phyloP scores from a whole-genome alignment of 2,113 vertebrate genomes.

The Misgurnus mizolepis region DNA sequence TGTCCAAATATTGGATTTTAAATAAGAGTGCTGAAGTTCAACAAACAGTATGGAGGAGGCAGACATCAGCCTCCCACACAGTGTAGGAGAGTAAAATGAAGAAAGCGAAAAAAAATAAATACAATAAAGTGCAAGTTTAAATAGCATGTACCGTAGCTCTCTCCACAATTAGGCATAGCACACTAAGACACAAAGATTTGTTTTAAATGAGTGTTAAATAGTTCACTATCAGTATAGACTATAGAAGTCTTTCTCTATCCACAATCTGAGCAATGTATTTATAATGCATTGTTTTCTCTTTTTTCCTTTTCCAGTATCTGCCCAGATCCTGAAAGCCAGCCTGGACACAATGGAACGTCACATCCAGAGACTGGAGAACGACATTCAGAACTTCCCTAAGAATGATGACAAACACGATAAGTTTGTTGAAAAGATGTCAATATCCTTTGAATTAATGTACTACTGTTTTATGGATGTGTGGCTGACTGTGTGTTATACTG shows the following conservation, averaged over 20 bases:
- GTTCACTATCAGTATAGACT: not conserved
- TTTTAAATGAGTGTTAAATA: not conserved
- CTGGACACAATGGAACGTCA: constrained; percentile 88
- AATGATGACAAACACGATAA: constrained; percentile 85
- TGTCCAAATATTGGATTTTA: constrained; percentile 18
- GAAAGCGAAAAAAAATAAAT: not conserved
- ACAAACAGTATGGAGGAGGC: not conserved
- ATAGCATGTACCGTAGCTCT: not conserved
- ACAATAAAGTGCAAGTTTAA: not conserved
- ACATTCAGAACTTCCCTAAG: constrained; percentile 88
- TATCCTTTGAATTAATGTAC: constrained; percentile 86
- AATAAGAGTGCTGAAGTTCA: constrained; percentile 18
- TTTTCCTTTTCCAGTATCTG: constrained; percentile 81
- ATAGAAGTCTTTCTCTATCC: not conserved
- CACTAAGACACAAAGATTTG: not conserved
- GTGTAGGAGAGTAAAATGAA: not conserved
- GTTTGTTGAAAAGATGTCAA: constrained; percentile 96
- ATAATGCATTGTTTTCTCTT: constrained; percentile 21
- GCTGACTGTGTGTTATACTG: not conserved
- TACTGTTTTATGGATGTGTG: not conserved
- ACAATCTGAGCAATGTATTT: not conserved
- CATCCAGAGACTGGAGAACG: constrained; percentile 85
- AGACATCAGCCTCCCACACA: not conserved
- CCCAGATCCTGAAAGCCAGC: constrained; percentile 88
- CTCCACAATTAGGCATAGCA: not conserved